Evolutionary conservation across 2,113 vertebrate genomes (phyloP), one percentile per base, ranked within the genome.

Genomic region (Istiophorus platypterus): DNA sequence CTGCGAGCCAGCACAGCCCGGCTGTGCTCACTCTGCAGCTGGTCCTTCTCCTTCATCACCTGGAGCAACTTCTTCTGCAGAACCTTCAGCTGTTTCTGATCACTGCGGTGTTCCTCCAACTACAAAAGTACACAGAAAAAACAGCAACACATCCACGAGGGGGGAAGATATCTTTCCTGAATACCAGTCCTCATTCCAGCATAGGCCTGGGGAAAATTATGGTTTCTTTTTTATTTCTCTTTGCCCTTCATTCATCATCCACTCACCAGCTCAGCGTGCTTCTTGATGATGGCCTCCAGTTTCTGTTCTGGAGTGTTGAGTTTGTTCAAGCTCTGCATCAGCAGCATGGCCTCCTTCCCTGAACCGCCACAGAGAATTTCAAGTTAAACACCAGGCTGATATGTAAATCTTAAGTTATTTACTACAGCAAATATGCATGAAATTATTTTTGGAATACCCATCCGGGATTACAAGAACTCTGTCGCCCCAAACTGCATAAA

Each of bases 251-350:
- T 42, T 72, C 18, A 12, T 76, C 12, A 5, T 76, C 5, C 88
- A 94, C 97, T 96, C 93, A 99, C 98, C 97, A 99, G 88, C 88
- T 99, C 97, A 5, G 97, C 96, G 76, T 99, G 99, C 87, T 99
- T 99, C 96, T 97, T 98, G 89, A 99, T 96, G 88, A 99, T 93
- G 77, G 97, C 93, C 52, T 99, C 97, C 81, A 99, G 92, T 90
- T 98, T 99, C 90, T 97, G 95, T 54, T 99, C 97, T 9, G 98
- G 93, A 20, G 95, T 95, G 82, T 89, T 95, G 15, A 99, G 89
- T 88, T 98, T 99, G 90, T 95, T 98, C 86, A 99, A 76, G 85
- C 93, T 97, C 90, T 99, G 98, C 96, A 99, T 97, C 74, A 99
- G 93, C 58, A 97, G 90, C 68, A 95, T 97, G 82, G 97, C 97